Percentiles rank a stretch among this genome's conserved stretches.
Conservation (phyloP, 2,888 invertebrate genomes). For the Megalurothrips usitatus region DNA sequence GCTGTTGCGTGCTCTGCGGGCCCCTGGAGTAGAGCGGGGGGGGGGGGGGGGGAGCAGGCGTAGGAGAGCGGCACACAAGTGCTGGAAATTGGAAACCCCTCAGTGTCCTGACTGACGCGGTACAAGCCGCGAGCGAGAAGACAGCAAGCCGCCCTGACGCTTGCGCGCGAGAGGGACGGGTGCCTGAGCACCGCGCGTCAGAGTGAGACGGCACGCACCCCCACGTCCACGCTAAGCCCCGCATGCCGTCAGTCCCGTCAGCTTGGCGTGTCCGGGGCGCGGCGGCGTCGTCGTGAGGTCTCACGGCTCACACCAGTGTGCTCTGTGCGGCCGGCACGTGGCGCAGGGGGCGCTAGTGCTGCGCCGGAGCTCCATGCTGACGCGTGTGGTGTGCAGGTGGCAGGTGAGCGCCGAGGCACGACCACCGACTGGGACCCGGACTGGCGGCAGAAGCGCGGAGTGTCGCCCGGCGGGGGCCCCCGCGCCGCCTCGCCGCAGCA, state of each 20-base stretch:
- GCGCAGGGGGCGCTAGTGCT: too few relatives aligned
- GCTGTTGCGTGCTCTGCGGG: too few relatives aligned
- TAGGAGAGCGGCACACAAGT: too few relatives aligned
- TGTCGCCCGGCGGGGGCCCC: constrained; percentile 50
- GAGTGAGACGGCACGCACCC: not conserved
- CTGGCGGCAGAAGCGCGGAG: constrained; percentile 53
- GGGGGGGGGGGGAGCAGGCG: too few relatives aligned
- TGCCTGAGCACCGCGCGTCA: not conserved
- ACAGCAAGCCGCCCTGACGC: not conserved
- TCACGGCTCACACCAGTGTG: too few relatives aligned
- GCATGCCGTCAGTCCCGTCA: not conserved
- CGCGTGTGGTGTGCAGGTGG: constrained; percentile 41
- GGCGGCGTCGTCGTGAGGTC: not conserved
- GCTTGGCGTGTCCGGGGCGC: not conserved
- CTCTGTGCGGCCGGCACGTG: too few relatives aligned
- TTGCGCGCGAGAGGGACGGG: not conserved
- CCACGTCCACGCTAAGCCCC: not conserved
- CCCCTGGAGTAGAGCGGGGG: too few relatives aligned
- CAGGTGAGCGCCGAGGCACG: constrained; percentile 47
- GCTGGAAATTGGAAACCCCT: not conserved
- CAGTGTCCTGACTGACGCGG: not conserved
- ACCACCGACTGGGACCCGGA: constrained; percentile 47
- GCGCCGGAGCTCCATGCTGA: not conserved
- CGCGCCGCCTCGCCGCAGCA: constrained; percentile 53
- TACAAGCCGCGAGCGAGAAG: not conserved